phyloP scores from a whole-genome alignment of 1,140 invertebrate species.

The Atta cephalotes region DNA sequence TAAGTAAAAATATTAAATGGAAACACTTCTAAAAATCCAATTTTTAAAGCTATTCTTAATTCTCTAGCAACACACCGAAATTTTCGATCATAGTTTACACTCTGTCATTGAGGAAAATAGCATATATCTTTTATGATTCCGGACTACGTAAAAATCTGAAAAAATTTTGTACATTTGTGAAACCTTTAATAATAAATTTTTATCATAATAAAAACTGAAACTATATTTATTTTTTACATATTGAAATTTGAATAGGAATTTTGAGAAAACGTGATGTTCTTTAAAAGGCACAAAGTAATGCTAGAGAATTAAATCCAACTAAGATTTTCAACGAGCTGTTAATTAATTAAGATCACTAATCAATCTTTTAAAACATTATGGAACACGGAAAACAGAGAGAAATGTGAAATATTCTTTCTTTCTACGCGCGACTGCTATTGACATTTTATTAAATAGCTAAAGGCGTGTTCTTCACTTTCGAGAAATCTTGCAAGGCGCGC shows the following conservation, averaged over 20 bases:
- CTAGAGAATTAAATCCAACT: neutral
- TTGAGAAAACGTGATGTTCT: no score
- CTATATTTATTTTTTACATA: no score
- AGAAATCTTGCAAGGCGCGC: slow-evolving; percentile 32
- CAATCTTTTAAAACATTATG: neutral
- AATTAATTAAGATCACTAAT: neutral
- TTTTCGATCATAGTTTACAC: no score
- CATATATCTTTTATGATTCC: no score
- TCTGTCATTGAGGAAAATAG: no score
- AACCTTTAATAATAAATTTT: no score
- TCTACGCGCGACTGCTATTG: neutral
- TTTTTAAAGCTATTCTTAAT: neutral
- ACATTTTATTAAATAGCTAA: slow-evolving; percentile 32
- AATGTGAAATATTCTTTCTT: slow-evolving; percentile 17
- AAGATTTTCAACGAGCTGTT: neutral
- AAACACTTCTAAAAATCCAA: slow-evolving; percentile 6
- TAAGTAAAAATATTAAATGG: neutral
- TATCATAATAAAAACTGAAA: no score
- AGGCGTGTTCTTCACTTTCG: slow-evolving; percentile 3
- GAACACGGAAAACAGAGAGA: neutral
- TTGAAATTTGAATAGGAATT: no score
- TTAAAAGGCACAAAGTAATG: no score
- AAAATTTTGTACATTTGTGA: no score
- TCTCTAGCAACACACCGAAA: no score
- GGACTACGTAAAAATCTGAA: no score